Percentiles rank a stretch among this genome's conserved stretches.
Evolutionary conservation across 2,888 invertebrate genomes (phyloP).

Genomic region (Apamea epomidion): DNA sequence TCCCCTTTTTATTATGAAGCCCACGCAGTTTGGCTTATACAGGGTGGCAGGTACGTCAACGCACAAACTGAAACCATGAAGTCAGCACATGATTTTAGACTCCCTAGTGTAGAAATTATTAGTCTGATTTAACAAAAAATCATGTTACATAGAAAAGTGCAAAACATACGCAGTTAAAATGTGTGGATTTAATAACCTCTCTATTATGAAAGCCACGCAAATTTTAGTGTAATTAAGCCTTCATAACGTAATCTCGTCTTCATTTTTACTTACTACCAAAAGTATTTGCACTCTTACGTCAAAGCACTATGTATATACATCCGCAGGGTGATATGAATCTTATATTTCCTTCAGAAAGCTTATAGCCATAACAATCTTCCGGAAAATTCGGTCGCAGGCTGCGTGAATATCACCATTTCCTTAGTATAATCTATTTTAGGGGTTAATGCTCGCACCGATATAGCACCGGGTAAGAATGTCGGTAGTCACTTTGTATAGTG

Average conservation of each 20-base stretch:
- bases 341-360: constrained; percentile 68
- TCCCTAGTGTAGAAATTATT: not conserved
- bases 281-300: constrained; percentile 40
- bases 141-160: not conserved
- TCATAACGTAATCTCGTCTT: not conserved
- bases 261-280: constrained; percentile 22
- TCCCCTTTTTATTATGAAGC: not conserved
- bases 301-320: constrained; percentile 47
- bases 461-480: constrained; percentile 65
- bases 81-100: not conserved
- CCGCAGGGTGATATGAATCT: constrained; percentile 65
- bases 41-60: not conserved
- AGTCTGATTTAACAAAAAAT: not conserved
- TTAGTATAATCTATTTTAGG: constrained; percentile 73
- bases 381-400: constrained; percentile 68
- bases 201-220: not conserved
- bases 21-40: not conserved
- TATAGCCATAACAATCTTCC: constrained; percentile 68
- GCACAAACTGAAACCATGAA: not conserved
- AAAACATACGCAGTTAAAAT: not conserved
- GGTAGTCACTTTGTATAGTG: constrained; percentile 56
- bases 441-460: constrained; percentile 72
- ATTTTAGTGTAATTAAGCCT: not conserved
- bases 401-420: constrained; percentile 71
- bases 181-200: not conserved